A percentile compares a stretch with the other conserved stretches of the same genome.
Conservation (phyloP, 2,797 vertebrate genomes). For the Garrulus glandarius region DNA sequence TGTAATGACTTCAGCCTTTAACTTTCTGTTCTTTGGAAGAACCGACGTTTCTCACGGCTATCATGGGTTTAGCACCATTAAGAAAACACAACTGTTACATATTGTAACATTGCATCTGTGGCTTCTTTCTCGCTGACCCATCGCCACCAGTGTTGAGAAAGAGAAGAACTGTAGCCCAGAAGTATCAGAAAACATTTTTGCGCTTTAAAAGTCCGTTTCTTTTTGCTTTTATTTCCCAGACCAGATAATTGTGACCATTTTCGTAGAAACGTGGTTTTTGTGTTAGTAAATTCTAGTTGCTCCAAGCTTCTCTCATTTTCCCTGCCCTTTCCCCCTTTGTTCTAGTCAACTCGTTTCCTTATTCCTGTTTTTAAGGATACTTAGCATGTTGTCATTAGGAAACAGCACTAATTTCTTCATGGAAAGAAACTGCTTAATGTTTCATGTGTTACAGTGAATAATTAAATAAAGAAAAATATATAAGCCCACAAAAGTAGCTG, state of each 20-base stretch:
- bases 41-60: background rate
- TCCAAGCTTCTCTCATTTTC: background rate
- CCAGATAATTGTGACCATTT: background rate
- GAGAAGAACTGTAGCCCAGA: background rate
- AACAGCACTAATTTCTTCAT: conserved; percentile 19
- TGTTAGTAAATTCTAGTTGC: background rate
- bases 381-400: conserved; percentile 50
- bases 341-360: conserved; percentile 34
- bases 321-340: background rate
- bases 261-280: background rate
- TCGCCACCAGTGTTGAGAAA: accelerated
- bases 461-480: conserved; percentile 57
- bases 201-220: background rate
- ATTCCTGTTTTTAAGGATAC: conserved; percentile 5
- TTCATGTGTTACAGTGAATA: conserved; percentile 60
- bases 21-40: background rate
- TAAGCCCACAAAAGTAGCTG: background rate
- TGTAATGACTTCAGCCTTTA: background rate
- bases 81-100: background rate
- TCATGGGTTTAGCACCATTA: background rate
- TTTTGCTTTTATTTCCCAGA: background rate
- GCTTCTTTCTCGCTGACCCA: background rate
- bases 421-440: conserved; percentile 55
- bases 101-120: background rate
- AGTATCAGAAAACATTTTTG: background rate